Evolutionary conservation across 1,140 invertebrate species (phyloP).

Genomic region (Ptiloglossa arizonensis): DNA sequence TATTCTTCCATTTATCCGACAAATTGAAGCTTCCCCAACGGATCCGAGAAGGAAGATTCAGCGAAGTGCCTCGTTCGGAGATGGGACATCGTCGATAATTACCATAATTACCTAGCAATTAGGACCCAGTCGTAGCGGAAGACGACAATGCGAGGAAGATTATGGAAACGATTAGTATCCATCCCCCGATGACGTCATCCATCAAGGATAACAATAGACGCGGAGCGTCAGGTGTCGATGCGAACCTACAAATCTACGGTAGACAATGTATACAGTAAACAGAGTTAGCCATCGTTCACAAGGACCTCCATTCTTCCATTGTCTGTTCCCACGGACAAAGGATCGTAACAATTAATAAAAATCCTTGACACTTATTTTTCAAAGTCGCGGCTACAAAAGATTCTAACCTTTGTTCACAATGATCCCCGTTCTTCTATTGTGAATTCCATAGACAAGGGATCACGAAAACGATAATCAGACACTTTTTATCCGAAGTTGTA

Average conservation of each 20-base stretch:
- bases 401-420: too few relatives aligned
- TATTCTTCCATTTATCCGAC: not conserved
- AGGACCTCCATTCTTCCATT: not conserved
- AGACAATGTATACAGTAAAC: constrained; percentile 7
- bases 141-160: constrained; percentile 21
- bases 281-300: too few relatives aligned
- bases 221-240: constrained; percentile 25
- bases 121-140: constrained; percentile 1
- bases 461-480: too few relatives aligned
- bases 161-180: constrained; percentile 44
- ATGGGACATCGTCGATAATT: constrained; percentile 1
- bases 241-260: not conserved
- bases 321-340: not conserved
- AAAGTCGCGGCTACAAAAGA: too few relatives aligned
- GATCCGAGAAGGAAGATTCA: not conserved
- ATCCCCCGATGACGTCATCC: constrained; percentile 14
- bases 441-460: too few relatives aligned
- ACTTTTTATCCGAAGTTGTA: too few relatives aligned
- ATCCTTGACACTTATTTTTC: too few relatives aligned
- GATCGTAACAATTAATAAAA: too few relatives aligned
- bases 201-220: constrained; percentile 38
- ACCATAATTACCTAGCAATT: constrained; percentile 26
- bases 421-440: too few relatives aligned
- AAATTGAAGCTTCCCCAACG: not conserved
- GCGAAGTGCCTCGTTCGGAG: not conserved